Conservation (phyloP, 2,797 vertebrate species). For the Sebastes hubbsi region DNA sequence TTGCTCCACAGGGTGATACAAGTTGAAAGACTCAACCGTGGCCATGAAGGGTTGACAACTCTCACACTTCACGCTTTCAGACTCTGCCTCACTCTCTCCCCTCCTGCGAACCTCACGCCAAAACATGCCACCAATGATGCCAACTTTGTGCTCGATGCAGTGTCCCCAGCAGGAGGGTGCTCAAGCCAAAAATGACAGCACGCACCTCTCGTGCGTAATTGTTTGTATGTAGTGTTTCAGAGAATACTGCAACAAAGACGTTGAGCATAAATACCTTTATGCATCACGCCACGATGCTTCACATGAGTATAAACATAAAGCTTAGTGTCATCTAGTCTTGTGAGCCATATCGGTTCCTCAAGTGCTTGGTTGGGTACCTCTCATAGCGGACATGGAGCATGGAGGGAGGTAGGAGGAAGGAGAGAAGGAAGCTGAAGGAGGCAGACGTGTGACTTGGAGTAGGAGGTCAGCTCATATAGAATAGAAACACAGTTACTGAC, state of each 20-base stretch:
- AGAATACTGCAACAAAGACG: too few species aligned
- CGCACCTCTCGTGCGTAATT: too few species aligned
- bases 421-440: not conserved
- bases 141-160: not conserved
- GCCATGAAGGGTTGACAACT: not conserved
- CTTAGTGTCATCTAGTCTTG: not conserved
- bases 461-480: not conserved
- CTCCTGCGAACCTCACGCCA: not conserved
- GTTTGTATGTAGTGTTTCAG: too few species aligned
- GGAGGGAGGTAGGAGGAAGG: not conserved
- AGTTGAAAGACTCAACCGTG: not conserved
- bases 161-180: not conserved
- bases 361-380: not conserved
- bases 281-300: too few species aligned
- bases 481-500: not conserved
- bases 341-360: not conserved
- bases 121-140: not conserved
- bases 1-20: not conserved
- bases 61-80: not conserved
- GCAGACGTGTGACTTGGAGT: not conserved
- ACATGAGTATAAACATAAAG: too few species aligned
- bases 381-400: too few species aligned
- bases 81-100: not conserved
- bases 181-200: too few species aligned
- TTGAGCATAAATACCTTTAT: too few species aligned